Conservation (phyloP, 2,797 vertebrate species). For the Sparidentex hasta region DNA sequence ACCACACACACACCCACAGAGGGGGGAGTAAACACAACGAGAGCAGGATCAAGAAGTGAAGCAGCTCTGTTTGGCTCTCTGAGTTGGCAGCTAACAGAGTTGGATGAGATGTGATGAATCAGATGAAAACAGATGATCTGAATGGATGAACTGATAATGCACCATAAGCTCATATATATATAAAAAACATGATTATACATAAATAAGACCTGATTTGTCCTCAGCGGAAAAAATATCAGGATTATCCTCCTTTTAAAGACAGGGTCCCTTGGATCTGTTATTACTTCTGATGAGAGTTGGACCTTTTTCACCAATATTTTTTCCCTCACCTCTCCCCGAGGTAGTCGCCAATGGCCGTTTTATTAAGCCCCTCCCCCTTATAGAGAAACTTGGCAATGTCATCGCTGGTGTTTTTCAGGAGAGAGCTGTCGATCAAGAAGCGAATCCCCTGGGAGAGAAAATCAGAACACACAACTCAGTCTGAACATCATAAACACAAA, state of each 20-base stretch:
- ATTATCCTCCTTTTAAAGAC: neutral
- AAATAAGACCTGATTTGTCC: neutral
- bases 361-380: conserved; percentile 97
- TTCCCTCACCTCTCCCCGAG: conserved; percentile 92
- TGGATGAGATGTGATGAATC: conserved; percentile 17
- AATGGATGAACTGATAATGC: conserved; percentile 18
- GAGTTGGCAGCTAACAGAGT: conserved; percentile 8
- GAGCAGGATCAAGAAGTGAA: conserved; percentile 17
- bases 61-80: conserved; percentile 18
- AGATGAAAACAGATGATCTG: conserved; percentile 32
- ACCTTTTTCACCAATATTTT: neutral
- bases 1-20: conserved; percentile 35
- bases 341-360: conserved; percentile 97
- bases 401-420: conserved; percentile 93
- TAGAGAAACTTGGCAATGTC: conserved; percentile 96
- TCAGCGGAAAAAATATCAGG: neutral
- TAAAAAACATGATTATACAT: neutral
- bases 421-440: conserved; percentile 93
- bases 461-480: conserved; percentile 8
- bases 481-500: too few species aligned
- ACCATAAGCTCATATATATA: neutral
- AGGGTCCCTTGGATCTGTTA: neutral
- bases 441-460: conserved; percentile 89
- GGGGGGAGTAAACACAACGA: conserved; percentile 5
- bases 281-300: neutral